Evolutionary conservation across 2,113 vertebrate genomes (phyloP).

Genomic region (Isichthys henryi): DNA sequence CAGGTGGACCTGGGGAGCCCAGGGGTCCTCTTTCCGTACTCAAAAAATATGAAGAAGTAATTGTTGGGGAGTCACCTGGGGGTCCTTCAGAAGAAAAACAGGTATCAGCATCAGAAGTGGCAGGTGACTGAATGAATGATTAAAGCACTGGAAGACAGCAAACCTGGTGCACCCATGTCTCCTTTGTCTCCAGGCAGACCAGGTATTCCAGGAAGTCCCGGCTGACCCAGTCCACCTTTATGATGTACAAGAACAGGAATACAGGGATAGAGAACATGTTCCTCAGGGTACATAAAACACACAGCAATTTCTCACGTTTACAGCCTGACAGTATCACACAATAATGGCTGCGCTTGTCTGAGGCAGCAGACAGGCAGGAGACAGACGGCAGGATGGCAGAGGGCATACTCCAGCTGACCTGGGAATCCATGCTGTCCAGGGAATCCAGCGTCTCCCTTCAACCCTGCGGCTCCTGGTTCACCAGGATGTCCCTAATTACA

Average conservation of each 20-base stretch:
- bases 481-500: conserved; percentile 71
- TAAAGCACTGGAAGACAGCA: background rate
- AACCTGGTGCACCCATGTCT: conserved; percentile 40
- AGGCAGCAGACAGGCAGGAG: background rate
- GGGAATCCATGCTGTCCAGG: conserved; percentile 84
- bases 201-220: conserved; percentile 24
- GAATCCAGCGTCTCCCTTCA: conserved; percentile 81
- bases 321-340: background rate
- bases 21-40: conserved; percentile 78
- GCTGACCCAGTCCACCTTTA: conserved; percentile 50
- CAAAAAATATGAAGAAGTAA: conserved; percentile 46
- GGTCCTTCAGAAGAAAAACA: conserved; percentile 51
- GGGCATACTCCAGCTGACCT: conserved; percentile 59
- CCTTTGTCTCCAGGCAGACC: conserved; percentile 46
- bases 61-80: conserved; percentile 62
- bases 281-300: background rate
- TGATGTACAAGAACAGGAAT: background rate
- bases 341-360: background rate
- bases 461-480: conserved; percentile 66
- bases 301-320: background rate
- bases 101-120: conserved; percentile 28
- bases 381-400: background rate
- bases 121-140: background rate
- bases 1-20: conserved; percentile 65
- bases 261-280: background rate